Evolutionary conservation across 2,888 invertebrate genomes (phyloP).

Genomic region (Elmis aenea): DNA sequence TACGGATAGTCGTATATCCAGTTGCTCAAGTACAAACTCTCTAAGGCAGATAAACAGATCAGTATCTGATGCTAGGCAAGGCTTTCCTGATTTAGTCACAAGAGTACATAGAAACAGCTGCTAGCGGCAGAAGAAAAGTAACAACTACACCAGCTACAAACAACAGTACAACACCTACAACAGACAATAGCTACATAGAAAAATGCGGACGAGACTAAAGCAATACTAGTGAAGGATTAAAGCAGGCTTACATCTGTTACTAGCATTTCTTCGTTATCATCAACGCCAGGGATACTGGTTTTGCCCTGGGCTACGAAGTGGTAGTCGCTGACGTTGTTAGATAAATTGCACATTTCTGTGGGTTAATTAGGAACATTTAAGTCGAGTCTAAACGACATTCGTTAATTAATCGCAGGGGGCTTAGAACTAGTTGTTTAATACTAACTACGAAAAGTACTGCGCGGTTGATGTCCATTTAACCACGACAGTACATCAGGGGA

Average conservation of each 20-base stretch:
- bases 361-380: constrained; percentile 21
- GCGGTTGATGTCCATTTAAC: no score
- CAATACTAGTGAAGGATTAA: no score
- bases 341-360: constrained; percentile 72
- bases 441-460: neutral
- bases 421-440: neutral
- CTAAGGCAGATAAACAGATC: constrained; percentile 52
- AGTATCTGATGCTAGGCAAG: constrained; percentile 15
- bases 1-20: constrained; percentile 84
- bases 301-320: constrained; percentile 96
- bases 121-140: constrained; percentile 2
- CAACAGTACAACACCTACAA: constrained; percentile 7
- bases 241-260: constrained; percentile 91
- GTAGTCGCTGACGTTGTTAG: constrained; percentile 90
- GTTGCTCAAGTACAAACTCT: constrained; percentile 75
- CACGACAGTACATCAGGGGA: no score
- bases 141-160: constrained; percentile 32
- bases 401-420: neutral
- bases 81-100: constrained; percentile 43
- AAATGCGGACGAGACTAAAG: no score
- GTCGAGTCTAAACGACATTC: constrained; percentile 23
- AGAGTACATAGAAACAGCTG: no score
- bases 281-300: constrained; percentile 89
- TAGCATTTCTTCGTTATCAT: constrained; percentile 89
- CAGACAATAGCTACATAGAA: constrained; percentile 5